Percentiles rank a stretch among this genome's conserved stretches.
These are phyloP conservation scores for Chaetodon auriga DNA, from an alignment of 2,113 vertebrate genomes.

Conservation along the genomic window DNA sequence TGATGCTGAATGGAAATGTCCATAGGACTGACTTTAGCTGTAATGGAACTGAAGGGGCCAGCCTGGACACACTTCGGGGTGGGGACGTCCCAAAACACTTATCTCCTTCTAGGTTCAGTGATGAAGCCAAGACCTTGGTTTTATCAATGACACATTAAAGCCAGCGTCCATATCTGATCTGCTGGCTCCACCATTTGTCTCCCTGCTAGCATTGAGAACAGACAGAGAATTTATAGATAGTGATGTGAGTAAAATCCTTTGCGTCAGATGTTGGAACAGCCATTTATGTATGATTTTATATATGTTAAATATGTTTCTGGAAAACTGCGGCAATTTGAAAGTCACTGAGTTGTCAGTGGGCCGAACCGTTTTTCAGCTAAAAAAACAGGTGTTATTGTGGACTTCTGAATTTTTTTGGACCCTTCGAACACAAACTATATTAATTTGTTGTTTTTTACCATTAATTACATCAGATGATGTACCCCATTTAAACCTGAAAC, in stretches of 20 bases:
- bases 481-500: too few relatives aligned
- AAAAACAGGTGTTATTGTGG: too few relatives aligned
- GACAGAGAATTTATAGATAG: not conserved
- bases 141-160: constrained; percentile 32
- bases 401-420: too few relatives aligned
- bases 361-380: too few relatives aligned
- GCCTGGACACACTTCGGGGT: constrained; percentile 15
- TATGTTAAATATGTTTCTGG: too few relatives aligned
- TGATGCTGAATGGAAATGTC: constrained; percentile 11
- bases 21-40: constrained; percentile 5
- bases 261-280: not conserved
- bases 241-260: constrained; percentile 1
- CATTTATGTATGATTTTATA: not conserved
- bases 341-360: too few relatives aligned
- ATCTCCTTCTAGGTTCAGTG: constrained; percentile 12
- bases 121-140: constrained; percentile 8
- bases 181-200: not conserved
- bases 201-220: not conserved
- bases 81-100: constrained; percentile 11
- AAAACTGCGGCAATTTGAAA: too few relatives aligned
- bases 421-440: too few relatives aligned
- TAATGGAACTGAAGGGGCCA: constrained; percentile 17
- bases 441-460: too few relatives aligned
- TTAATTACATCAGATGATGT: too few relatives aligned
- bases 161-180: constrained; percentile 26